Conservation (phyloP, 1,140 invertebrate genomes). For the Lordiphosa clarofinis region DNA sequence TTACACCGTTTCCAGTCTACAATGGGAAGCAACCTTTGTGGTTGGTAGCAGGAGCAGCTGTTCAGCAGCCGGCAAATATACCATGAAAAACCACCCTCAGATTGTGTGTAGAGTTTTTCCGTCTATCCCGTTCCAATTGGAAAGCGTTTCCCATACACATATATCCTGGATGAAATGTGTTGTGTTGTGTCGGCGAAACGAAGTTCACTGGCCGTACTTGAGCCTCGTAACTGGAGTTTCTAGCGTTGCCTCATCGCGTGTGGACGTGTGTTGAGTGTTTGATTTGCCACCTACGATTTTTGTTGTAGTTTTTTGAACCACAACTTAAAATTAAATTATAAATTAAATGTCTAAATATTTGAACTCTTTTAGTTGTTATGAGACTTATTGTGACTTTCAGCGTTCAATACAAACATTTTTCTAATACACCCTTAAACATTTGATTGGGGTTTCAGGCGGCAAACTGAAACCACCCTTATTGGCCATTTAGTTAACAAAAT, state of each 20-base stretch:
- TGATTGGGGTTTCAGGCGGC: conserved; percentile 37
- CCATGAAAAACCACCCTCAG: conserved; percentile 35
- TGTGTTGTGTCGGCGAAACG: conserved; percentile 24
- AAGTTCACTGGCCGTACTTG: conserved; percentile 59
- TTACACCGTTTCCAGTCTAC: conserved; percentile 51
- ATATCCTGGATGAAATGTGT: conserved; percentile 37
- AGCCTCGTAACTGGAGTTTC: conserved; percentile 44
- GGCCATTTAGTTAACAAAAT: conserved; percentile 4
- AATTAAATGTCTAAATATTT: no score
- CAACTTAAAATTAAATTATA: neutral
- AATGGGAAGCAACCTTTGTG: conserved; percentile 41
- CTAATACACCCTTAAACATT: conserved; percentile 42
- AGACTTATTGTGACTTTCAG: neutral
- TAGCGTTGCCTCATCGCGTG: conserved; percentile 50
- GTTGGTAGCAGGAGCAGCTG: conserved; percentile 54
- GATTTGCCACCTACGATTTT: neutral
- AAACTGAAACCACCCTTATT: conserved; percentile 42
- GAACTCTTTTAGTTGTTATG: no score
- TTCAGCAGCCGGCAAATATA: conserved; percentile 39
- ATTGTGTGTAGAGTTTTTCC: conserved; percentile 37
- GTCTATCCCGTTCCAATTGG: conserved; percentile 67
- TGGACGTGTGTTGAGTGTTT: conserved; percentile 37
- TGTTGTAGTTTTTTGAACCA: neutral
- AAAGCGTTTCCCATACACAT: conserved; percentile 35
- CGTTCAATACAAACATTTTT: conserved; percentile 15